phyloP scores from a whole-genome alignment of 2,797 vertebrate genomes.

The Xenops minutus region DNA sequence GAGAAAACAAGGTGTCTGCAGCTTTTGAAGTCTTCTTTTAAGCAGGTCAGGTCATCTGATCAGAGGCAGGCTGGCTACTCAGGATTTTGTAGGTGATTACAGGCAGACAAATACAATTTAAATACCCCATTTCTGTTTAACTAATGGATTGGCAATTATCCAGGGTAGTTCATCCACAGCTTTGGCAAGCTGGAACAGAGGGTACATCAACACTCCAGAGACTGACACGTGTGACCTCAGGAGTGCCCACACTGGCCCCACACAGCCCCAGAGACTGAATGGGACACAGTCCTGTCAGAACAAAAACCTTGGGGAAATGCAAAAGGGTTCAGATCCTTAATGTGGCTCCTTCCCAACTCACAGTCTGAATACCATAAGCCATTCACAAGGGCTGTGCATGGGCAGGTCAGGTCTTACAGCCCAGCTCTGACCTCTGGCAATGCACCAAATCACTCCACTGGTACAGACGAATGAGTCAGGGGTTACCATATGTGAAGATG shows the following conservation, averaged over 20 bases:
- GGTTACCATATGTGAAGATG: fast-evolving
- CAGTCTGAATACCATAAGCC: background rate
- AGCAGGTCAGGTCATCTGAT: background rate
- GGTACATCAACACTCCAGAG: background rate
- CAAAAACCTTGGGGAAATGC: background rate
- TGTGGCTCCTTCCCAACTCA: background rate
- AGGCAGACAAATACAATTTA: background rate
- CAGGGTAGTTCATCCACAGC: background rate
- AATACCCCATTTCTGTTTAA: background rate
- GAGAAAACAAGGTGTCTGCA: background rate
- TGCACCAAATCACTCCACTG: background rate
- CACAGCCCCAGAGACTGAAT: fast-evolving
- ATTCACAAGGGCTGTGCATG: background rate
- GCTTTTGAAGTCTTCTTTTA: background rate
- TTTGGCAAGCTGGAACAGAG: background rate
- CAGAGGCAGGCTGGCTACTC: background rate
- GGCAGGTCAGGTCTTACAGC: fast-evolving
- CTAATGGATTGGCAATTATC: background rate
- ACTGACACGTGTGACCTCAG: fast-evolving
- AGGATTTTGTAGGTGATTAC: background rate
- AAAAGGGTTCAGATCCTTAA: background rate
- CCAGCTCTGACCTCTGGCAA: background rate
- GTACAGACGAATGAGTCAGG: fast-evolving
- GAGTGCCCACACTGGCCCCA: background rate
- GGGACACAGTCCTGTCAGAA: background rate